Evolutionary conservation across 1,140 invertebrate species (phyloP).

Genomic region (Leptinotarsa texana): DNA sequence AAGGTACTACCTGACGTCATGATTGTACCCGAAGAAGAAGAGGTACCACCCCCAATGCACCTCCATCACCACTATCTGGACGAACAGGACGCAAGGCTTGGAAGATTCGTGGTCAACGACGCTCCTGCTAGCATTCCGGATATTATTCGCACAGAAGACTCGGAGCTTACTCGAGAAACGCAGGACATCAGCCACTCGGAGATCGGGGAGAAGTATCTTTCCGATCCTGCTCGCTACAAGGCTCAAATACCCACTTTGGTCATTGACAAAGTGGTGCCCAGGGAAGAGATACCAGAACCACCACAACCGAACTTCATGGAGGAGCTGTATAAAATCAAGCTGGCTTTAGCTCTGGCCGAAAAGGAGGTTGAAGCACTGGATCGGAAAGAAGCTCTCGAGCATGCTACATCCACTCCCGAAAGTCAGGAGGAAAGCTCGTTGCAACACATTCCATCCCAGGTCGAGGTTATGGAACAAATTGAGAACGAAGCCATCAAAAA

Average conservation of each 20-base stretch:
- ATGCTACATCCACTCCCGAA: too few relatives aligned
- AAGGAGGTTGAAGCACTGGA: background rate
- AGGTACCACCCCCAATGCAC: background rate
- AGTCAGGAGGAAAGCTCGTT: too few relatives aligned
- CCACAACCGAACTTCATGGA: constrained; percentile 20
- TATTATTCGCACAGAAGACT: constrained; percentile 15
- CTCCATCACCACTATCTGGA: background rate
- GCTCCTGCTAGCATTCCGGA: constrained; percentile 22
- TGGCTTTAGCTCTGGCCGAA: background rate
- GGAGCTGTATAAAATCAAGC: constrained; percentile 13
- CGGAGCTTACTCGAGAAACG: constrained; percentile 24
- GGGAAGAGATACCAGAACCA: background rate
- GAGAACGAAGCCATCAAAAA: too few relatives aligned
- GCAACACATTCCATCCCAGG: too few relatives aligned
- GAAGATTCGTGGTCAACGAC: constrained; percentile 28
- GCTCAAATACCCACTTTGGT: background rate
- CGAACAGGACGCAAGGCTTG: constrained; percentile 8
- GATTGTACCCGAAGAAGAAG: background rate
- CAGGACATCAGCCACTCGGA: constrained; percentile 27
- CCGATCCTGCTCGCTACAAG: background rate
- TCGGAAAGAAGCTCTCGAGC: too few relatives aligned
- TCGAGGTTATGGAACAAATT: too few relatives aligned
- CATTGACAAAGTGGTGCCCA: constrained; percentile 23
- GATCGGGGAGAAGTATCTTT: constrained; percentile 25
- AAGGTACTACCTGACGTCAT: constrained; percentile 19